These are phyloP conservation scores for Argyresthia albistria DNA, from an alignment of 2,888 invertebrate genomes.

Conservation along the genomic window DNA sequence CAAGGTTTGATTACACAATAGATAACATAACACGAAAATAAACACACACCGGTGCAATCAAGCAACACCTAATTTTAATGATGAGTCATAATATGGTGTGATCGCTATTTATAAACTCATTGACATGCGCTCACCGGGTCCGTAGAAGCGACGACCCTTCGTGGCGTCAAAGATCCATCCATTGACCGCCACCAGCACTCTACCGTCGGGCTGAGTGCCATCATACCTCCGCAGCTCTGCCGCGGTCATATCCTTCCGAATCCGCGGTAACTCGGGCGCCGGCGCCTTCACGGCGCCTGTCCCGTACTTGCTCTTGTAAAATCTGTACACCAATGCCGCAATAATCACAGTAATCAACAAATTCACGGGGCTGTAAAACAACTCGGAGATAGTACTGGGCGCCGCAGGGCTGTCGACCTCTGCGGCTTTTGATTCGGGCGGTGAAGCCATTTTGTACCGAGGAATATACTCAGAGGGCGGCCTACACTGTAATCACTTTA, in stretches of 20 bases:
- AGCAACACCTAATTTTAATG: neutral
- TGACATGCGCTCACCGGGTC: conserved; percentile 82
- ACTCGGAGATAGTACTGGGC: conserved; percentile 58
- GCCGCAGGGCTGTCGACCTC: conserved; percentile 28
- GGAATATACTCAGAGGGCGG: neutral
- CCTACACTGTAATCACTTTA: neutral
- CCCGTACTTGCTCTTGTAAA: conserved; percentile 63
- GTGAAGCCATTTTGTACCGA: conserved; percentile 36
- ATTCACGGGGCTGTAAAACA: conserved; percentile 77
- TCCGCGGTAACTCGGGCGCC: conserved; percentile 76
- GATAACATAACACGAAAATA: too few relatives aligned
- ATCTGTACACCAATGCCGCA: conserved; percentile 77
- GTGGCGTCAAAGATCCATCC: conserved; percentile 97
- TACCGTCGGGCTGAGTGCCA: conserved; percentile 88
- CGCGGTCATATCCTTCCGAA: conserved; percentile 91
- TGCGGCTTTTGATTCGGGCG: conserved; percentile 34
- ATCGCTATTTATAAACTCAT: conserved; percentile 49
- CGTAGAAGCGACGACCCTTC: conserved; percentile 91
- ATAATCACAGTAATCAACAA: conserved; percentile 75
- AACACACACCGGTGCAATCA: too few relatives aligned
- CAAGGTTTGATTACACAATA: too few relatives aligned
- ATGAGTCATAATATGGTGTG: conserved; percentile 11
- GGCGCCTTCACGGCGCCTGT: conserved; percentile 31
- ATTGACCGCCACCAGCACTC: conserved; percentile 93
- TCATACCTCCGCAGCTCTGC: conserved; percentile 90